Percentiles rank a stretch among this genome's conserved stretches.
Evolutionary conservation across 2,113 vertebrate species (phyloP).

Genomic region (Halichoerus grypus): DNA sequence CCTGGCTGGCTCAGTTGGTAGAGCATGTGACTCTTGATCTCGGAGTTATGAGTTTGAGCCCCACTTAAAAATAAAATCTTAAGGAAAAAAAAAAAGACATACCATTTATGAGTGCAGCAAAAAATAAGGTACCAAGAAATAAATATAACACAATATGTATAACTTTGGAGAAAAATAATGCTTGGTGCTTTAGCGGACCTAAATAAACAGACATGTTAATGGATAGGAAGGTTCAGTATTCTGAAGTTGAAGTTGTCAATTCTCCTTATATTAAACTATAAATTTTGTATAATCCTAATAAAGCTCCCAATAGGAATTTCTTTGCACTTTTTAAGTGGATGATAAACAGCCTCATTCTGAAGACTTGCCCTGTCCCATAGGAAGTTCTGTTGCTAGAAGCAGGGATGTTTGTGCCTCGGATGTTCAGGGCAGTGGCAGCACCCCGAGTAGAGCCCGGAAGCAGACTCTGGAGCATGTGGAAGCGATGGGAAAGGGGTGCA

Average conservation of each 20-base stretch:
- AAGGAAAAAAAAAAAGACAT: neutral
- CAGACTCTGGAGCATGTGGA: neutral
- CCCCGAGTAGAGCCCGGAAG: too few species aligned
- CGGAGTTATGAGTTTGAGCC: neutral
- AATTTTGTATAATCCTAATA: neutral
- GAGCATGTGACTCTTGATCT: neutral
- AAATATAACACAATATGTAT: accelerated
- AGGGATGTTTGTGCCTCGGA: neutral
- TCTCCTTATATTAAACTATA: neutral
- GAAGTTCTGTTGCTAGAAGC: neutral
- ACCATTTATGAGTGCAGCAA: neutral
- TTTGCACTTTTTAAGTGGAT: neutral
- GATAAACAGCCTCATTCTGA: neutral
- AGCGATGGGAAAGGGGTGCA: neutral
- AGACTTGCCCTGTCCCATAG: neutral
- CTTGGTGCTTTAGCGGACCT: neutral
- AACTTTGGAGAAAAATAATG: neutral
- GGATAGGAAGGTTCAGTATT: neutral
- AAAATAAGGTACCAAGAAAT: neutral
- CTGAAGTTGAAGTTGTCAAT: neutral
- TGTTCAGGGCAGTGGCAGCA: accelerated
- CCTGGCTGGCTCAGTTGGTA: neutral
- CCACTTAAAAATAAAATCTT: neutral
- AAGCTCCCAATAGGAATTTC: neutral
- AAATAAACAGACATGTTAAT: neutral